These are phyloP conservation scores for Steinernema hermaphroditum DNA, from an alignment of 2,888 invertebrate species.

Conservation along the genomic window DNA sequence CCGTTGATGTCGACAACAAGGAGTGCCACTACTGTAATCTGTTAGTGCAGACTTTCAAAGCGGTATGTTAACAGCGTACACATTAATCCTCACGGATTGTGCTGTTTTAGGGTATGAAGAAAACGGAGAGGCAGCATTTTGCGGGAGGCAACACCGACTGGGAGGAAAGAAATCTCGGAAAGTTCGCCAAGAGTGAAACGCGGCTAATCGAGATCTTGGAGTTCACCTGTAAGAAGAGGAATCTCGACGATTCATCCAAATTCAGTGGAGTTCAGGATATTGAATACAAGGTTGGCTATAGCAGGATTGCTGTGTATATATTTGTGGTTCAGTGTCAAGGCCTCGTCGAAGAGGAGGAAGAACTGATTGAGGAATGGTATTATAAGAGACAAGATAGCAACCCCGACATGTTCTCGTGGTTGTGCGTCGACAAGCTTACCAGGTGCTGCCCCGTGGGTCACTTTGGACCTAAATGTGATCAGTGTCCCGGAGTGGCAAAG, in stretches of 20 bases:
- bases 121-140: slow-evolving; percentile 83
- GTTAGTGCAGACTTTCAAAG: slow-evolving; percentile 56
- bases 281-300: slow-evolving; percentile 55
- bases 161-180: slow-evolving; percentile 82
- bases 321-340: slow-evolving; percentile 76
- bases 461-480: slow-evolving; percentile 80
- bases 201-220: slow-evolving; percentile 89
- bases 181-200: slow-evolving; percentile 84
- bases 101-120: slow-evolving; percentile 76
- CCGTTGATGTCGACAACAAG: slow-evolving; percentile 6
- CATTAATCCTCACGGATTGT: not conserved
- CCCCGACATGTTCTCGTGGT: slow-evolving; percentile 75
- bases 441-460: slow-evolving; percentile 82
- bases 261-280: slow-evolving; percentile 52
- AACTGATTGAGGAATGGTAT: slow-evolving; percentile 86
- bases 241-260: slow-evolving; percentile 66
- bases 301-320: too few species aligned
- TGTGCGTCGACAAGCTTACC: slow-evolving; percentile 75
- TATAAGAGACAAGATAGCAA: slow-evolving; percentile 74
- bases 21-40: slow-evolving; percentile 53
- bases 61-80: slow-evolving; percentile 38
- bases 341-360: slow-evolving; percentile 82
- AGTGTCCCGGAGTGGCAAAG: slow-evolving; percentile 75
- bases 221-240: slow-evolving; percentile 76
- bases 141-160: slow-evolving; percentile 91